A percentile compares a stretch with the other conserved stretches of the same genome.
phyloP scores from a whole-genome alignment of 2,888 invertebrate genomes.

The Lasioglossum pauxillum region DNA sequence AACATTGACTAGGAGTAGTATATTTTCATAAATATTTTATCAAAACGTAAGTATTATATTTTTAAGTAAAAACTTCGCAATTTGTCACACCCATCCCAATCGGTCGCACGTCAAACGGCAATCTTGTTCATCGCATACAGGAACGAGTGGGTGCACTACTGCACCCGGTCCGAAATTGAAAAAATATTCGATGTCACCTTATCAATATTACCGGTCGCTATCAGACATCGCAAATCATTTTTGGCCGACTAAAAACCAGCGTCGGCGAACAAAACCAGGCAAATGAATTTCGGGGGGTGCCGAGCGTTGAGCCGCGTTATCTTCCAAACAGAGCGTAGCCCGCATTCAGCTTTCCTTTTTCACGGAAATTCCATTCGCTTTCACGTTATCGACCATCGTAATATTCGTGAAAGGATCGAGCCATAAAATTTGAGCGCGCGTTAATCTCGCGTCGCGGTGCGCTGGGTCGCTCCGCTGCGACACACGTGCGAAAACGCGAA shows the following conservation, averaged over 20 bases:
- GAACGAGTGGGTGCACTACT: background rate
- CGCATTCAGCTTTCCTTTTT: constrained; percentile 11
- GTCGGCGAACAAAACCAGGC: background rate
- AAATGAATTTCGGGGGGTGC: constrained; percentile 6
- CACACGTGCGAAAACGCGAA: constrained; percentile 9
- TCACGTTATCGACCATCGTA: constrained; percentile 25
- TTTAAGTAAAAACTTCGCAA: background rate
- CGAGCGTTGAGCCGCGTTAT: constrained; percentile 11
- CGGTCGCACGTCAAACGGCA: background rate
- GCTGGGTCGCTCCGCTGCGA: background rate
- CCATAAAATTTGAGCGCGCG: constrained; percentile 19
- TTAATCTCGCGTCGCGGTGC: constrained; percentile 16
- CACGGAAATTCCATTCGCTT: constrained; percentile 19
- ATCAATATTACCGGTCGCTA: background rate
- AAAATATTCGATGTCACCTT: background rate
- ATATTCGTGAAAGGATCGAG: constrained; percentile 29
- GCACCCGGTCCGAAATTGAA: background rate
- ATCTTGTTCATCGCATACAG: background rate
- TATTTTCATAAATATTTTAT: too few species aligned
- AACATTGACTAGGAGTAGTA: too few species aligned
- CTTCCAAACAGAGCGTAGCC: constrained; percentile 6
- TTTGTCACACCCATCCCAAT: background rate
- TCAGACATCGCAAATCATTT: background rate
- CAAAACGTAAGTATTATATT: background rate
- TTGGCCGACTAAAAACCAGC: background rate